Evolutionary conservation across 2,888 invertebrate genomes (phyloP).

Genomic region (Tholera decimalis): DNA sequence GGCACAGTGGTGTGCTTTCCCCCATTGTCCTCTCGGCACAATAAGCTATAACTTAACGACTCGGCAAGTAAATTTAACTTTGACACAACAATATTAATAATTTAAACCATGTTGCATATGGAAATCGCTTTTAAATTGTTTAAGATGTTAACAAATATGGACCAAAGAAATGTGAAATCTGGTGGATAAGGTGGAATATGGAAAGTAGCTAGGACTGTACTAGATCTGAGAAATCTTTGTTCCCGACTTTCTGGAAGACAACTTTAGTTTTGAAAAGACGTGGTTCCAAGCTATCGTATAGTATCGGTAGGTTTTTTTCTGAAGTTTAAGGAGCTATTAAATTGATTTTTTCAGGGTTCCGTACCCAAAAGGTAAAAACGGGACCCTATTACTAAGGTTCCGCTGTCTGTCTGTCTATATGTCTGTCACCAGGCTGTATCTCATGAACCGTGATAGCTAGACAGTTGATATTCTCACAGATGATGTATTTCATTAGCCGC

Average conservation of each 20-base stretch:
- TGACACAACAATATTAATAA: conserved; percentile 63
- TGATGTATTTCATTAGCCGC: no score
- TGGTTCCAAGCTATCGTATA: no score
- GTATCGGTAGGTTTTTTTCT: no score
- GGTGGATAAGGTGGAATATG: neutral
- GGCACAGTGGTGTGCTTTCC: conserved; percentile 20
- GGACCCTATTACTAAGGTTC: no score
- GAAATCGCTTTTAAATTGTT: conserved; percentile 42
- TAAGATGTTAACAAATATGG: conserved; percentile 1
- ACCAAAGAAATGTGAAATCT: neutral
- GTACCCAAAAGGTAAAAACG: no score
- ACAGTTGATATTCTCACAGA: no score
- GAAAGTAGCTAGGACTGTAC: neutral
- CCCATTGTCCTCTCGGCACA: conserved; percentile 68
- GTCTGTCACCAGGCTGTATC: no score
- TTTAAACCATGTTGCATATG: conserved; percentile 40
- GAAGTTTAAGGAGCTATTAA: no score
- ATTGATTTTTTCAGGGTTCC: no score
- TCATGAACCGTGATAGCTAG: no score
- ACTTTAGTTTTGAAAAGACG: no score
- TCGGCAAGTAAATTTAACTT: conserved; percentile 69
- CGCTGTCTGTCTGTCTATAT: no score
- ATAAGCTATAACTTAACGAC: conserved; percentile 76
- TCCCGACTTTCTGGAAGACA: neutral
- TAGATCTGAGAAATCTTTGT: neutral